Conservation (phyloP, 2,113 vertebrate species). For the Prinia subflava region DNA sequence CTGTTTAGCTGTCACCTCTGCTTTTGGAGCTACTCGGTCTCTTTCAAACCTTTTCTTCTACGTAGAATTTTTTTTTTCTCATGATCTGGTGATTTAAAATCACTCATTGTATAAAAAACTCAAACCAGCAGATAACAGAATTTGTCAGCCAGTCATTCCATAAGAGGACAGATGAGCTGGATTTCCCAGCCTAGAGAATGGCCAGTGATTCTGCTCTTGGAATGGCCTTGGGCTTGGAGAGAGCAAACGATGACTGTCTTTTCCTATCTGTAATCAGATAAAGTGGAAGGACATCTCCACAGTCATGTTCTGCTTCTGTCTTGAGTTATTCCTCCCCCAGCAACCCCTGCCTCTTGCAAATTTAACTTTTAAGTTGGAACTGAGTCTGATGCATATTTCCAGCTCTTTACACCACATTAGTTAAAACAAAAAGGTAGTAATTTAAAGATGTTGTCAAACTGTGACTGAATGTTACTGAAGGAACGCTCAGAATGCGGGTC, state of each 20-base stretch:
- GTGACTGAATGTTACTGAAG: background rate
- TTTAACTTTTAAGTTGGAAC: background rate
- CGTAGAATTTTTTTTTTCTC: background rate
- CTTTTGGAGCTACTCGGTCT: background rate
- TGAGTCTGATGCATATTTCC: background rate
- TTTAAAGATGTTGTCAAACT: background rate
- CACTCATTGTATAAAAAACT: background rate
- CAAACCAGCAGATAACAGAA: background rate
- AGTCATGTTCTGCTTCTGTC: background rate
- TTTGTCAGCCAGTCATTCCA: background rate
- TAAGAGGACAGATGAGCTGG: background rate
- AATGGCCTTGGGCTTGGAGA: background rate
- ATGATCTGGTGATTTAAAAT: background rate
- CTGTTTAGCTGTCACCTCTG: background rate
- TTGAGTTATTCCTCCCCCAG: background rate
- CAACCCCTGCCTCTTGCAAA: background rate
- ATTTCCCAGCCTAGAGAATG: background rate
- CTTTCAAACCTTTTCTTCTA: background rate
- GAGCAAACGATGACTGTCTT: background rate
- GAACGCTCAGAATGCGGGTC: background rate
- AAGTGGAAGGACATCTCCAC: background rate
- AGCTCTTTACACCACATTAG: background rate
- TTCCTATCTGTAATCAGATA: background rate
- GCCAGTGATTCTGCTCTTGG: background rate
- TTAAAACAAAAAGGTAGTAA: background rate